Evolutionary conservation across 2,797 vertebrate genomes (phyloP), one percentile per base, ranked within the genome.

Genomic region (Babyrousa celebensis): DNA sequence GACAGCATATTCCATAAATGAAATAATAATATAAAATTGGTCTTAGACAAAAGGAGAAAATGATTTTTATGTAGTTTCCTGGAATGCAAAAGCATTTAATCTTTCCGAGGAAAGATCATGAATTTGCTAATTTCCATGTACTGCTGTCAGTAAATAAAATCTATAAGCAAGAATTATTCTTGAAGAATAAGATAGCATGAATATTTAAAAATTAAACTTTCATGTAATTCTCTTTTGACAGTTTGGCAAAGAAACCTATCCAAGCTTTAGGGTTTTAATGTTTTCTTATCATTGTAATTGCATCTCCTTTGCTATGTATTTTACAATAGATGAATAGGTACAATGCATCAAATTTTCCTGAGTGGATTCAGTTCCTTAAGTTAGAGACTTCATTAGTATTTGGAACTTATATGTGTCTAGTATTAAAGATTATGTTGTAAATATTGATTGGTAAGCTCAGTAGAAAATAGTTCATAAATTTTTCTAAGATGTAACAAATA

Each of bases 21-120:
- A 99, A 98, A 98, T 97, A 98, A 97, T 98, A 98, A 97, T 96
- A 96, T n/a, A 97, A 98, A 98, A 98, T 97, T 98, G 80, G 94
- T 96, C 83, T 95, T 94, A 97, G 96, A 88, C 95, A 96, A 97
- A 98, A 96, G 79, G 86, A 71, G 97, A 94, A 94, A 96, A 98
- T 98, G 60, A 98, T 98, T 98, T 98, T 96, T 74, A 32, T 97
- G 21, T 75, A 75, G 84, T 87, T 97, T 98, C 96, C 89, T 96
- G 89, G 89, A 95, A 96, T 90, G 95, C 25, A 95, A 92, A 97
- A 97, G 78, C 95, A 94, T 94, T 92, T 96, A 80, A 89, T 95
- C 82, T 97, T 97, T 98, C 89, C 93, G 90, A 93, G 71, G 83
- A 84, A 84, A 77, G 80, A 91, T 52, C 77, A 90, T 87, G 86